Evolutionary conservation across 2,797 vertebrate species (phyloP), one percentile per base, ranked within the genome.

Genomic region (Diglossa cyanea): DNA sequence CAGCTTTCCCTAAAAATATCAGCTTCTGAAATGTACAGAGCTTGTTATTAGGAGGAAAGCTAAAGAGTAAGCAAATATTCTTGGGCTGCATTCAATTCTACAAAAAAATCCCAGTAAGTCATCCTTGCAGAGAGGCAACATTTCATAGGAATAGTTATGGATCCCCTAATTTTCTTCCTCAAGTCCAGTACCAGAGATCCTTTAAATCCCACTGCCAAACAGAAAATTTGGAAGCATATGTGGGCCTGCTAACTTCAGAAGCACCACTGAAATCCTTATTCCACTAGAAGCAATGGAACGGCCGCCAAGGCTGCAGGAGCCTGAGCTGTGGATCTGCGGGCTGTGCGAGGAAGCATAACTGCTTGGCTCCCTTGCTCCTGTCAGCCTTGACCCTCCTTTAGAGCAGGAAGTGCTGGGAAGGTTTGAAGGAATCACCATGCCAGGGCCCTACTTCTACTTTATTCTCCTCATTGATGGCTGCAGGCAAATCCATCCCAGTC

Each of bases 311-410:
- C 5, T 35, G 17, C 39, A 24, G 35, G n/a, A 55, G 25, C 30
- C 35, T 26, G 39, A 28, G 24, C 65, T 28, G 35, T 5, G 26
- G 45, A 21, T 40, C 62, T 23, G 39, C 2, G 1, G 30, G 21
- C 1, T 1, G 3, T 1, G 15, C 0, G 1, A 23, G 28, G 33
- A 33, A 31, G 37, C 24, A 37, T 6, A 21, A 30, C 20, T 24
- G 33, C 68, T 45, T 21, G 10, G 18, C 9, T 78, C 12, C 25
- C 8, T 3, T 7, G 20, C 9, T 84, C 9, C 23, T 5, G 2
- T 7, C 44, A 54, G 16, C 39, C n/a, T 77, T 0, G 0, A 28
- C 26, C 11, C 19, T 50, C 57, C 20, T 28, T 14, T 58, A n/a
- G 1, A 6, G 33, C 9, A 71, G 35, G 42, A 80, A 72, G 33